Conservation (phyloP, 2,797 vertebrate genomes). For the Alexandromys oeconomus region DNA sequence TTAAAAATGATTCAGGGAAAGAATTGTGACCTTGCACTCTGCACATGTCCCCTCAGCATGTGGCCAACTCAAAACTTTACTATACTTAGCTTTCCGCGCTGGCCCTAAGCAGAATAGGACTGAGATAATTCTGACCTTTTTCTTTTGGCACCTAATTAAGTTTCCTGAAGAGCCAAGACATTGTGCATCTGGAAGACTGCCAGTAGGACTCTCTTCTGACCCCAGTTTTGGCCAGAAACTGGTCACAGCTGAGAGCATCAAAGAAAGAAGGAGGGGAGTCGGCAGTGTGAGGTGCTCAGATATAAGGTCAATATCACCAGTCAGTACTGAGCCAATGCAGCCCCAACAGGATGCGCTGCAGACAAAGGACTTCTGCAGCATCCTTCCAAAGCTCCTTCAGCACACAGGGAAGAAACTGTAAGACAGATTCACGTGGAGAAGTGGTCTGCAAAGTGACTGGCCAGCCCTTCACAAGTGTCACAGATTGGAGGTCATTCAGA, state of each 20-base stretch:
- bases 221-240: background rate
- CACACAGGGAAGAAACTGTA: background rate
- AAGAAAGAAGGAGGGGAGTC: background rate
- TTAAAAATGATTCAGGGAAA: background rate
- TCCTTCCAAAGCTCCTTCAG: background rate
- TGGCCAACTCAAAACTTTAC: background rate
- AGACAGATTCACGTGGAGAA: background rate
- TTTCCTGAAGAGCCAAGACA: background rate
- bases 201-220: background rate
- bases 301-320: background rate
- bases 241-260: background rate
- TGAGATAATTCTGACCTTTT: background rate
- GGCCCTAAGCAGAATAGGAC: background rate
- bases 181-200: background rate
- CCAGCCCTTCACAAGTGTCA: background rate
- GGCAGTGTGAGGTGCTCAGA: background rate
- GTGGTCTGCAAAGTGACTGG: background rate
- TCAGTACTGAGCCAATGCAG: background rate
- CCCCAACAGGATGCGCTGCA: background rate
- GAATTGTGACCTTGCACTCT: background rate
- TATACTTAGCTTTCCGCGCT: background rate
- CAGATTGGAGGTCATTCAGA: background rate
- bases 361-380: background rate
- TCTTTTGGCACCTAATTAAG: constrained; percentile 34
- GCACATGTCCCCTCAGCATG: background rate